These are phyloP conservation scores for Lethenteron camtschaticum DNA, from an alignment of 2,113 vertebrate species.

Conservation along the genomic window DNA sequence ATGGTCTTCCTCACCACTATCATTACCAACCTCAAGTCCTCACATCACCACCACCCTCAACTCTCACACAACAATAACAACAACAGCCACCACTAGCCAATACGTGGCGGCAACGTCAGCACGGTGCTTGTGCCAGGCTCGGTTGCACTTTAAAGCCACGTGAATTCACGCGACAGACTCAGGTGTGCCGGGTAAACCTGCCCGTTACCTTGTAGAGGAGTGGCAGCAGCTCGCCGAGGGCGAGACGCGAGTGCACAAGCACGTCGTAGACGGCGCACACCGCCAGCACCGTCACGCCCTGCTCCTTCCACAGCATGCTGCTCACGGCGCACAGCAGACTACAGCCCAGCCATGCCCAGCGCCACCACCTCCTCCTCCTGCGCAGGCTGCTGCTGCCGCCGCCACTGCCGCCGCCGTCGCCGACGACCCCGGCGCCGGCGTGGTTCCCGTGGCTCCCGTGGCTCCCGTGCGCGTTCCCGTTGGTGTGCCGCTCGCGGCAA, in stretches of 20 bases:
- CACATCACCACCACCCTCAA: no score
- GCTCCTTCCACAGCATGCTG: constrained; percentile 98
- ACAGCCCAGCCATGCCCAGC: constrained; percentile 47
- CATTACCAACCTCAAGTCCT: no score
- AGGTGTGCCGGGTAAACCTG: background rate
- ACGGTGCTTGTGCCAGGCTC: background rate
- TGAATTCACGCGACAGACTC: background rate
- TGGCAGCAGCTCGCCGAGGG: constrained; percentile 41
- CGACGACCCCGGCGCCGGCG: background rate
- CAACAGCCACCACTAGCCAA: background rate
- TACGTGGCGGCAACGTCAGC: background rate
- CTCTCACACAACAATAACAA: no score
- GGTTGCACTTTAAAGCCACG: background rate
- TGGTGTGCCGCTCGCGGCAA: no score
- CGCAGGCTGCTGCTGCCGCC: background rate
- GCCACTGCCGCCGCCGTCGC: background rate
- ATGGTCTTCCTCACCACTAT: no score
- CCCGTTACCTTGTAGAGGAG: constrained; percentile 56
- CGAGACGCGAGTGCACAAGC: constrained; percentile 64
- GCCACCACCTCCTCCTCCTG: constrained; percentile 9
- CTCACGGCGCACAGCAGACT: constrained; percentile 51
- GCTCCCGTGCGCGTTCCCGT: no score
- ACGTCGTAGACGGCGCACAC: constrained; percentile 66
- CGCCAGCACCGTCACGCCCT: constrained; percentile 79
- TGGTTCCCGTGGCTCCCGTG: no score